Percentiles rank a stretch among this genome's conserved stretches.
Evolutionary conservation across 2,888 invertebrate genomes (phyloP).

Genomic region (Dermolepida albohirtum): DNA sequence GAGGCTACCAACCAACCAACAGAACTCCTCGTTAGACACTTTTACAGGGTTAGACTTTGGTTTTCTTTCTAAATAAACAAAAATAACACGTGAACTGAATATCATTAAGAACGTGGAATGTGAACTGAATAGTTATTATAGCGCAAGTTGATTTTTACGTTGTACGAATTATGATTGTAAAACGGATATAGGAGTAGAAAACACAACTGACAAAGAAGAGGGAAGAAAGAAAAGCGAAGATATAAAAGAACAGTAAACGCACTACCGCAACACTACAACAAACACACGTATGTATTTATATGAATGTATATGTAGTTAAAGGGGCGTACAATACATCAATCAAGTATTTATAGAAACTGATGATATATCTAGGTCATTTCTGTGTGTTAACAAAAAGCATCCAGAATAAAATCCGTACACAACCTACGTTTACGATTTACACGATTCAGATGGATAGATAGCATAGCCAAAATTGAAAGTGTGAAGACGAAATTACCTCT

Average conservation of each 20-base stretch:
- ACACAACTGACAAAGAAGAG: background rate
- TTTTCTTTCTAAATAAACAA: slow-evolving; percentile 58
- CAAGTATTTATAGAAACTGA: slow-evolving; percentile 34
- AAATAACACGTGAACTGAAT: slow-evolving; percentile 30
- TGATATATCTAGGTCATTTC: slow-evolving; percentile 36
- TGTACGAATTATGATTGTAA: no score
- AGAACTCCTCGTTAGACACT: slow-evolving; percentile 56
- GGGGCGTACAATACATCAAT: slow-evolving; percentile 30
- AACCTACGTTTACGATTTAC: background rate
- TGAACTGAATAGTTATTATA: slow-evolving; percentile 22
- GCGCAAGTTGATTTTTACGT: slow-evolving; percentile 13
- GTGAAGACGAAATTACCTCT: background rate
- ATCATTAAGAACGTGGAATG: slow-evolving; percentile 25
- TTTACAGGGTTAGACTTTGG: slow-evolving; percentile 63
- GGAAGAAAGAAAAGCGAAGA: slow-evolving; percentile 1
- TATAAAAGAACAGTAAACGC: slow-evolving; percentile 15
- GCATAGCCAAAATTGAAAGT: slow-evolving; percentile 5
- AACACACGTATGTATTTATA: slow-evolving; percentile 23
- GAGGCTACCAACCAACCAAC: slow-evolving; percentile 57
- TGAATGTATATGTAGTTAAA: slow-evolving; percentile 26
- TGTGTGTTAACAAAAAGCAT: slow-evolving; percentile 29
- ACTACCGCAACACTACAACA: slow-evolving; percentile 13
- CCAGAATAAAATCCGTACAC: slow-evolving; percentile 31
- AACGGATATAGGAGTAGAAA: no score
- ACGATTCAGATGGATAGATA: background rate